Evolutionary conservation across 2,113 vertebrate genomes (phyloP).

Genomic region (Neolamprologus ventralis): DNA sequence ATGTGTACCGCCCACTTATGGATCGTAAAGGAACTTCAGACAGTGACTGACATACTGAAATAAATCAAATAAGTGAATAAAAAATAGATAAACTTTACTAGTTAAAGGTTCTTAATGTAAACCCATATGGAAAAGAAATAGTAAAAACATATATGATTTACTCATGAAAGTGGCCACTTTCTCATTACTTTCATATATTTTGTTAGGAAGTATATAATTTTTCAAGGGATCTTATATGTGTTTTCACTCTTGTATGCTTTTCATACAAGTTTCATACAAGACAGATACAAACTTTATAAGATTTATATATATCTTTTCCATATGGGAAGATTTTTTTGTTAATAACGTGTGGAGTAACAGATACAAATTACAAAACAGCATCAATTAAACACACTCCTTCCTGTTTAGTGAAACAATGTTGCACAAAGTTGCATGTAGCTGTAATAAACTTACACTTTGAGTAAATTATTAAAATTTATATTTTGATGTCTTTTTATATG

Average conservation of each 20-base stretch:
- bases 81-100: background rate
- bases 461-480: background rate
- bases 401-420: background rate
- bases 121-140: too few species aligned
- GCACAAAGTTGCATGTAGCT: rapidly evolving
- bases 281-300: too few species aligned
- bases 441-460: background rate
- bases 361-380: background rate
- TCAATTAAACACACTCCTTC: background rate
- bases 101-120: background rate
- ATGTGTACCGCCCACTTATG: background rate
- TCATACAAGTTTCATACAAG: too few species aligned
- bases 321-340: background rate
- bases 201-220: too few species aligned
- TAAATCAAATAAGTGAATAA: background rate
- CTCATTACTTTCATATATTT: too few species aligned
- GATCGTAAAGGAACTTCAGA: background rate
- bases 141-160: too few species aligned
- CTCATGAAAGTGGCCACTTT: too few species aligned
- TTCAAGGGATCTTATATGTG: too few species aligned
- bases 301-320: too few species aligned
- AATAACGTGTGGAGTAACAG: background rate
- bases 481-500: background rate
- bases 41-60: background rate
- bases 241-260: too few species aligned